Base-by-base conservation (phyloP, 2,113 vertebrate genomes). In the Bubalus kerabau region DNA sequence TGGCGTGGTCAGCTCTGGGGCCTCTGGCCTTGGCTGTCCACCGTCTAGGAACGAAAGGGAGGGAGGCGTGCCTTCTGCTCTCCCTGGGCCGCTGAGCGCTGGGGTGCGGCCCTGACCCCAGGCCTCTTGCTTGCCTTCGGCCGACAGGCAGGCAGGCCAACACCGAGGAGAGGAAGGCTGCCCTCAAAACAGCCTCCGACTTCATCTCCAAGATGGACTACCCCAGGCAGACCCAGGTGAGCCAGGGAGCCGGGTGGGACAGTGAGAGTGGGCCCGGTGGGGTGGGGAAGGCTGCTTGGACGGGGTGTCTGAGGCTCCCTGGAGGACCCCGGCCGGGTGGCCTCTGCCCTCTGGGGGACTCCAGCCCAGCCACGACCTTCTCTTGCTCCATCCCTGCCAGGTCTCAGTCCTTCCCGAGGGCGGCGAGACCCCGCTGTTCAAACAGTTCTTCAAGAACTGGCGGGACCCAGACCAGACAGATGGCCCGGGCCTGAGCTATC, bases 381-480 rank as follows among this genome's bases (percentile, higher is more conserved):
- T n/a, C 80, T 4, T 40, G 0, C 52, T 17, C 60, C 4, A 13
- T 71, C 67, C 0, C 40, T 91, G 46, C 97, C 98, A 99, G 99
- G 48, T 99, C 91, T 99, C 99, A 96, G 98, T 99, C 87, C 99
- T 99, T 80, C 99, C 99, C 0, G 99, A 99, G 98, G 99, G 98
- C 1, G 99, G 99, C 0, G 99, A 99, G 99, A 99, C 99, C 0
- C 99, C 99, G 0, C 98, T 99, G 91, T 99, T 99, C 98, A 99
- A 99, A 98, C 99, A 99, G 97, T 99, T 99, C 99, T 99, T 99
- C 99, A 99, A 99, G 98, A 99, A 99, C 99, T 99, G 99, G 99
- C 98, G 99, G 3, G 99, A 99, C 95, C 98, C 43, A 94, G 99
- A 99, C 83, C 99, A 99, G 99, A 99, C 99, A 0, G 99, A 99